These are phyloP conservation scores for Struthio camelus DNA, from an alignment of 2,113 vertebrate genomes.

Conservation along the genomic window DNA sequence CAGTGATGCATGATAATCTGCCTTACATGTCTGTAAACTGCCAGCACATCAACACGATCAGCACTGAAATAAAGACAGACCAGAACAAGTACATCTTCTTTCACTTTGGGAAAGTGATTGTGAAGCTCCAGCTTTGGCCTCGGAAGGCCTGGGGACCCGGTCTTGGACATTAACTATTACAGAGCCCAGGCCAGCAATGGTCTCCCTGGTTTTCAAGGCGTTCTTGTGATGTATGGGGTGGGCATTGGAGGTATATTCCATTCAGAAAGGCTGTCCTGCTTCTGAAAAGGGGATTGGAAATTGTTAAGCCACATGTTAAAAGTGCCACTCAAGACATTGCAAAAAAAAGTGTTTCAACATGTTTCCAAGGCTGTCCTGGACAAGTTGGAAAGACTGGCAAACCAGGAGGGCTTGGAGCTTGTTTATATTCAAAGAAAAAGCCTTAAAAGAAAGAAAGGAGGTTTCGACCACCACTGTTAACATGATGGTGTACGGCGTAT, in stretches of 20 bases:
- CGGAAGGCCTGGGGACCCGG: neutral
- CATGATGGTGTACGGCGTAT: too few species aligned
- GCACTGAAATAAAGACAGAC: neutral
- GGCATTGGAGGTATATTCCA: fast-evolving
- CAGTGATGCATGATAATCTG: neutral
- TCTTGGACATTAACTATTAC: neutral
- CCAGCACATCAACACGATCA: neutral
- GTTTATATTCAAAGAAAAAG: too few species aligned
- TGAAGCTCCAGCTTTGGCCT: neutral
- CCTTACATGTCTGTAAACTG: neutral
- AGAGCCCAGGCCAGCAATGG: neutral
- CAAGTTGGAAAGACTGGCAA: too few species aligned
- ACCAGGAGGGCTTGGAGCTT: too few species aligned
- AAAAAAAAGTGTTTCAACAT: neutral
- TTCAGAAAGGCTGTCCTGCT: neutral
- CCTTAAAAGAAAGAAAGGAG: too few species aligned
- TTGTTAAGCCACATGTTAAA: neutral
- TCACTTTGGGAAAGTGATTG: neutral
- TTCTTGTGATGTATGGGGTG: neutral
- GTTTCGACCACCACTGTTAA: too few species aligned
- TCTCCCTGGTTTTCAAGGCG: neutral
- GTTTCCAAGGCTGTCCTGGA: too few species aligned
- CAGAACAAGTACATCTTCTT: neutral
- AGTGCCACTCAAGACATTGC: neutral
- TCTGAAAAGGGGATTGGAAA: neutral